Base-by-base conservation (phyloP, 2,113 vertebrate genomes). In the Coregonus clupeaformis region DNA sequence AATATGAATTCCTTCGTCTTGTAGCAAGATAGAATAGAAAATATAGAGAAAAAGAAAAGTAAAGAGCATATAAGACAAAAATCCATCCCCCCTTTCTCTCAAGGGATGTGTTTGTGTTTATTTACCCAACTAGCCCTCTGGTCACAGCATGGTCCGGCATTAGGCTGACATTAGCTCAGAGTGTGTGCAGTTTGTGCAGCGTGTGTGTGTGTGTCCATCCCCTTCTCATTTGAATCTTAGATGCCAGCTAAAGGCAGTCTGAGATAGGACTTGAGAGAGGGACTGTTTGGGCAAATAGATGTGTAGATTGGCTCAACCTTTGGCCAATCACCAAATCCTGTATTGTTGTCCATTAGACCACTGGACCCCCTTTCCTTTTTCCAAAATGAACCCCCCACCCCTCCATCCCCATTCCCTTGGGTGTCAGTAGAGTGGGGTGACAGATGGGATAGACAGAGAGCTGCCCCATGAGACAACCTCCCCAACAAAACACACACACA, bases 361-460 rank as follows among this genome's bases (percentile, higher is more conserved):
- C 88, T 83, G 84, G 83, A 89, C 87, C 87, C 82, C 62, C 69
- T 84, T 82, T 80, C 82, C 82, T 83, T 85, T 84, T 86, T 86
- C 78, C 80, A 86, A 91, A 91, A 92, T 86, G 70, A 90, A 83
- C 81, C 25, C 62, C 77, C 30, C 49, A 76, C 68, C 85, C 84
- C 36, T 42, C 88, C 81, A 81, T 80, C 87, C 82, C 80, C 86
- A 79, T 88, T 93, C 92, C 92, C 92, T 68, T 89, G 92, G 92
- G 93, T 91, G 83, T 92, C 89, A 89, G 89, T 85, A 91, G 92
- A 92, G 92, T 91, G 89, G 88, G 90, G 88, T 91, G 91, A 89
- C 92, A 94, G 92, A 94, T 93, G 93, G 93, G 90, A 89, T 85
- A 89, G 91, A 92, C 90, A 92, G 88, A 90, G 88, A 91, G 87